phyloP scores from a whole-genome alignment of 2,797 vertebrate genomes.

The Notolabrus celidotus region DNA sequence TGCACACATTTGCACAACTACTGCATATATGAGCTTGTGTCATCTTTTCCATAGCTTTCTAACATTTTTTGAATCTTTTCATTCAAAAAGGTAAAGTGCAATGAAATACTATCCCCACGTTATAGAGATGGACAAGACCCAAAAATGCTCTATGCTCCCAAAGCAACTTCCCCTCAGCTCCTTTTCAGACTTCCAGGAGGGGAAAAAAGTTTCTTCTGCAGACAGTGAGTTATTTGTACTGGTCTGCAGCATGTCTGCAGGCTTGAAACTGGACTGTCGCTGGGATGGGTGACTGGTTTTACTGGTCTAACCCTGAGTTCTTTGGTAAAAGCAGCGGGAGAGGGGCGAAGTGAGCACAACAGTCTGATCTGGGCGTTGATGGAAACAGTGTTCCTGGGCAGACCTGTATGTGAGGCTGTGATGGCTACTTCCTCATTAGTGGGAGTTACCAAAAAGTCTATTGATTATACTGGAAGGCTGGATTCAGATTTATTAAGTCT shows the following conservation, averaged over 20 bases:
- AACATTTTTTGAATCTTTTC: conserved; percentile 62
- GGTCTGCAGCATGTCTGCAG: conserved; percentile 73
- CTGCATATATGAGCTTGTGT: conserved; percentile 48
- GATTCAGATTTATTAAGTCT: conserved; percentile 39
- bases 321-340: conserved; percentile 25
- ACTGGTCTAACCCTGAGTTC: conserved; percentile 72
- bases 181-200: conserved; percentile 68
- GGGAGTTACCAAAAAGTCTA: conserved; percentile 27
- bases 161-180: conserved; percentile 72
- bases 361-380: conserved; percentile 38
- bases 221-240: conserved; percentile 81
- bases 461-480: conserved; percentile 49
- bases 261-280: conserved; percentile 74
- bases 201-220: conserved; percentile 53
- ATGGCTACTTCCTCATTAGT: conserved; percentile 49
- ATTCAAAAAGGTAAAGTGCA: conserved; percentile 69
- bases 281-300: conserved; percentile 82
- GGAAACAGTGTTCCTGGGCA: conserved; percentile 62
- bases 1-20: conserved; percentile 43
- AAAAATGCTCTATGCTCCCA: conserved; percentile 77
- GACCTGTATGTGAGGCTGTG: conserved; percentile 36
- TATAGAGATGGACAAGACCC: conserved; percentile 78
- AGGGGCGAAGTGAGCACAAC: conserved; percentile 51
- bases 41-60: conserved; percentile 68
- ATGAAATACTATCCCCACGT: conserved; percentile 74